Conservation (phyloP, 2,888 invertebrate genomes). For the Nysson spinosus region DNA sequence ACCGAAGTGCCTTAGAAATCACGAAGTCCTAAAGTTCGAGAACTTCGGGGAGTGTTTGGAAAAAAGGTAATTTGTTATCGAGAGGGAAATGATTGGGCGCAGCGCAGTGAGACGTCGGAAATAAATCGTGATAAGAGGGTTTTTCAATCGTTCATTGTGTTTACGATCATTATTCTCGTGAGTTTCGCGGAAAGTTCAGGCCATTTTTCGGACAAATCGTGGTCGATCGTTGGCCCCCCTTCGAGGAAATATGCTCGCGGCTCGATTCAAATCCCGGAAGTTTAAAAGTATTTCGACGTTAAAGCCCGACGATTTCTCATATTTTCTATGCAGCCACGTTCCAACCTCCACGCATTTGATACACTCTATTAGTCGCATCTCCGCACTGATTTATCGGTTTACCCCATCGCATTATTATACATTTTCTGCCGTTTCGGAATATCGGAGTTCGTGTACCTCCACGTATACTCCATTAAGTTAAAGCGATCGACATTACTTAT, state of each 20-base stretch:
- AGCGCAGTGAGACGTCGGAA: constrained; percentile 22
- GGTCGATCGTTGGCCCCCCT: constrained; percentile 36
- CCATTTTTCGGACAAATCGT: constrained; percentile 67
- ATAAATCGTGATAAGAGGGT: constrained; percentile 57
- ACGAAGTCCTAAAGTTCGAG: not conserved
- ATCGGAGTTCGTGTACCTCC: constrained; percentile 27
- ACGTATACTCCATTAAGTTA: constrained; percentile 44
- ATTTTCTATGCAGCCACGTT: constrained; percentile 68
- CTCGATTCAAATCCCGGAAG: constrained; percentile 65
- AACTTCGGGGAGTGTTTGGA: not conserved
- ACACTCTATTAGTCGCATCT: constrained; percentile 71
- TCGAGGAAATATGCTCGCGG: constrained; percentile 63
- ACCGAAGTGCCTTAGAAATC: no score
- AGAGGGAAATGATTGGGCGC: constrained; percentile 20
- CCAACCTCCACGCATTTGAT: constrained; percentile 70
- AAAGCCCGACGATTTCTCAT: constrained; percentile 73
- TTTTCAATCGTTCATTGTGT: constrained; percentile 42
- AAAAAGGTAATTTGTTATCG: not conserved
- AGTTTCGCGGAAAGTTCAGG: constrained; percentile 62
- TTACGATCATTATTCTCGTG: constrained; percentile 51
- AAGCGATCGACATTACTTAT: constrained; percentile 49
- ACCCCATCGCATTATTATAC: constrained; percentile 59
- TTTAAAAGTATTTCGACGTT: constrained; percentile 75
- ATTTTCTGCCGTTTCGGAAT: constrained; percentile 46
- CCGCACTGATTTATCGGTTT: constrained; percentile 66